These are phyloP conservation scores for Melanotaenia duboulayi DNA, from an alignment of 2,113 vertebrate species.

Conservation along the genomic window DNA sequence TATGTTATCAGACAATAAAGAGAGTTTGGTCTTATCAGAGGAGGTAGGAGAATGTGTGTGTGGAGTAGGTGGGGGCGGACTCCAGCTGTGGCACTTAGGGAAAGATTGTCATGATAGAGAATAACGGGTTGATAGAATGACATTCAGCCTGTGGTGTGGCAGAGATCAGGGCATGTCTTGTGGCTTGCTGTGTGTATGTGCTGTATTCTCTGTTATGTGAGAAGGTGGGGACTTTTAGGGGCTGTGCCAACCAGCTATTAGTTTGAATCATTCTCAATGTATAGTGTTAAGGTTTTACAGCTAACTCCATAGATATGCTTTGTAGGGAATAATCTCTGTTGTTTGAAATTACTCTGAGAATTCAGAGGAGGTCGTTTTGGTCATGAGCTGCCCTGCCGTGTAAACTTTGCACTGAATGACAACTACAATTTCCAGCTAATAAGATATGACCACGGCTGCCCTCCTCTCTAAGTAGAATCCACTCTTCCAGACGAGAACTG, in stretches of 20 bases:
- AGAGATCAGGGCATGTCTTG: slow-evolving; percentile 27
- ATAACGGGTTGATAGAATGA: slow-evolving; percentile 47
- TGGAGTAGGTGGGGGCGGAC: slow-evolving; percentile 2
- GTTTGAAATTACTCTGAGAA: too few species aligned
- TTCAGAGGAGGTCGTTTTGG: not conserved
- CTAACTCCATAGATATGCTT: not conserved
- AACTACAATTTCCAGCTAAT: slow-evolving; percentile 8
- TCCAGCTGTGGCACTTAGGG: slow-evolving; percentile 59
- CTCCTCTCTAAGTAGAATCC: slow-evolving; percentile 26
- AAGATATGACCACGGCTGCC: slow-evolving; percentile 47
- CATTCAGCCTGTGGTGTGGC: slow-evolving; percentile 40
- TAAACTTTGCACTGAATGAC: slow-evolving; percentile 9
- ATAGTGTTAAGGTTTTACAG: not conserved
- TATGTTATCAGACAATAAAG: slow-evolving; percentile 67
- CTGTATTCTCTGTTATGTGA: slow-evolving; percentile 15
- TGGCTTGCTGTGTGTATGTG: not conserved
- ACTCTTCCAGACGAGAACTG: slow-evolving; percentile 74
- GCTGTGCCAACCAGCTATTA: slow-evolving; percentile 3
- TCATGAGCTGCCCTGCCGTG: not conserved
- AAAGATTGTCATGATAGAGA: slow-evolving; percentile 62
- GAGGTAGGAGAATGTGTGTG: slow-evolving; percentile 49
- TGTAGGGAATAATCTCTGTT: not conserved
- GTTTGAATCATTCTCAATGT: not conserved
- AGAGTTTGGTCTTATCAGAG: slow-evolving; percentile 57
- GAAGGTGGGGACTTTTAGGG: slow-evolving; percentile 61